Evolutionary conservation across 30 jellyfish, hydroid and myxozoan genomes (phyloP).

Genomic region (Clytia hemisphaerica): DNA sequence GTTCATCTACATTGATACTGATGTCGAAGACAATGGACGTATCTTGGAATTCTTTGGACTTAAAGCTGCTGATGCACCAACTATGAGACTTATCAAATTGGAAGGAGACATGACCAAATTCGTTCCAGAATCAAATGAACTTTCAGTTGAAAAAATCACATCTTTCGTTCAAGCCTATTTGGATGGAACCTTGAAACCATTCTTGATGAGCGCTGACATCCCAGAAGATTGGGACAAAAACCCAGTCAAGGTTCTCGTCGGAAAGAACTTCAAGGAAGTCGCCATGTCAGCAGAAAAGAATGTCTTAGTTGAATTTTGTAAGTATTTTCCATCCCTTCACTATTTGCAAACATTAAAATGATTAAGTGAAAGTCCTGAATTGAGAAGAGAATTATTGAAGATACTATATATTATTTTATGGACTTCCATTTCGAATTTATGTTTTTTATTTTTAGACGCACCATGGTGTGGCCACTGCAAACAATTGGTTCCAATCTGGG

Average conservation of each 20-base stretch:
- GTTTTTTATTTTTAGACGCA: conserved; percentile 62
- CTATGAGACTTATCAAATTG: conserved; percentile 70
- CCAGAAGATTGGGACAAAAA: conserved; percentile 97
- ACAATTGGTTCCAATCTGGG: conserved; percentile 98
- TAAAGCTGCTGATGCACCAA: conserved; percentile 88
- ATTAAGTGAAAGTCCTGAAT: neutral
- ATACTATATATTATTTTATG: no score
- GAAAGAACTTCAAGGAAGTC: conserved; percentile 92
- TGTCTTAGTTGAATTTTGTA: conserved; percentile 93
- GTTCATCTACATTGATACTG: conserved; percentile 89
- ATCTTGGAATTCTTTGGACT: conserved; percentile 95
- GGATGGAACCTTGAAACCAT: conserved; percentile 86
- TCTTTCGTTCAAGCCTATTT: conserved; percentile 62
- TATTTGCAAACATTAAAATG: neutral
- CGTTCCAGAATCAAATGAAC: conserved; percentile 75
- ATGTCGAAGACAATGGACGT: conserved; percentile 88
- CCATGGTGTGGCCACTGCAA: conserved; percentile 99
- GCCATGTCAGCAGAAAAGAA: conserved; percentile 49
- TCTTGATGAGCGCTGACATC: conserved; percentile 77
- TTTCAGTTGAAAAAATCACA: conserved; percentile 48
- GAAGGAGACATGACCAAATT: conserved; percentile 89
- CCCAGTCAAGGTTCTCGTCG: conserved; percentile 94
- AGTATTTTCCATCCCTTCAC: conserved; percentile 9
- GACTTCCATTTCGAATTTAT: neutral
- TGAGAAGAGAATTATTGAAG: no score